Evolutionary conservation across 2,113 vertebrate genomes (phyloP).

Genomic region (Mobula birostris): DNA sequence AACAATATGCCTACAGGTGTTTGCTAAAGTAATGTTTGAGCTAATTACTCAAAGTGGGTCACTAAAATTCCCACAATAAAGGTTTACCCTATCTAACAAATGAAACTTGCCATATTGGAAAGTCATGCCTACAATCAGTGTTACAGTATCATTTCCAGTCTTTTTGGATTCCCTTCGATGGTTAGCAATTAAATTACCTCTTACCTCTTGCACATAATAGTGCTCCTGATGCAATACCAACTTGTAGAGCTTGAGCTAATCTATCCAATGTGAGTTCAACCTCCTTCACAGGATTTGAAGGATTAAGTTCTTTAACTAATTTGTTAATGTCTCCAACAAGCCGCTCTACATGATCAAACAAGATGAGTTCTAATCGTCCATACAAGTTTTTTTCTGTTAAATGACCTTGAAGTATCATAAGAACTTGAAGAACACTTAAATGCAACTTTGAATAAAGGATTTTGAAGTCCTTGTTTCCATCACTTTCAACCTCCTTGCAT

Average conservation of each 20-base stretch:
- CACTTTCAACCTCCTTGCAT: constrained; percentile 49
- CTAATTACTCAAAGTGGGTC: not conserved
- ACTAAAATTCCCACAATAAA: not conserved
- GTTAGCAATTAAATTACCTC: accelerated
- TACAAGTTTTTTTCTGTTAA: constrained; percentile 86
- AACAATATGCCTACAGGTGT: not conserved
- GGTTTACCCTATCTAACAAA: not conserved
- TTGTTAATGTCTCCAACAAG: constrained; percentile 77
- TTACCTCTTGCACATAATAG: constrained; percentile 86
- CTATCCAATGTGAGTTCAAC: constrained; percentile 84
- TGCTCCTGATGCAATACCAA: constrained; percentile 84
- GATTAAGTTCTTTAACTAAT: constrained; percentile 72
- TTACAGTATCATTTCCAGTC: not conserved
- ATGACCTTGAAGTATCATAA: constrained; percentile 75
- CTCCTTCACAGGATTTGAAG: constrained; percentile 65
- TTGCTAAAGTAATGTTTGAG: not conserved
- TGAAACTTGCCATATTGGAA: not conserved
- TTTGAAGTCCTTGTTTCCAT: constrained; percentile 54
- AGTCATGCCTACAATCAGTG: not conserved
- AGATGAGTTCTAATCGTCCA: constrained; percentile 79
- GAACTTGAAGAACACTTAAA: constrained; percentile 86
- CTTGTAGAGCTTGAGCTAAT: constrained; percentile 86
- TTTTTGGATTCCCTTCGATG: not conserved
- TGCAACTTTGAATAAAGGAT: constrained; percentile 85
- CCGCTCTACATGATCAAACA: constrained; percentile 77